phyloP scores from a whole-genome alignment of 2,888 invertebrate species.

The Drosophila monieri region DNA sequence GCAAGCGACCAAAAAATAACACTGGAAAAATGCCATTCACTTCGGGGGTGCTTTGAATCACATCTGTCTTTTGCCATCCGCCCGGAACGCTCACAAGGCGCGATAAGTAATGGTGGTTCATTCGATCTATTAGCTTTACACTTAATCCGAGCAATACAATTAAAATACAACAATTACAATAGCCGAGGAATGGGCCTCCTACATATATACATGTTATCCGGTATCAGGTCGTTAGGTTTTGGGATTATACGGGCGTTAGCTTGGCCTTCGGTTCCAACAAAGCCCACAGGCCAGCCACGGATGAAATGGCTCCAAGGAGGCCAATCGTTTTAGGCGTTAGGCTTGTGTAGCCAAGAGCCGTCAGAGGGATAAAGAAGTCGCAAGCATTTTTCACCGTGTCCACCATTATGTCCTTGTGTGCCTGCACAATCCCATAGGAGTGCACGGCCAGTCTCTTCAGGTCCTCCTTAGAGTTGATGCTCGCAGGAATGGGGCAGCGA shows the following conservation, averaged over 20 bases:
- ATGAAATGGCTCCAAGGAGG: conserved; percentile 91
- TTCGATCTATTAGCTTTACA: conserved; percentile 37
- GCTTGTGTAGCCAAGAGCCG: conserved; percentile 91
- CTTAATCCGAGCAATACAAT: conserved; percentile 40
- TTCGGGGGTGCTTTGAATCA: not conserved
- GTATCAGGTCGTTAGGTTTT: conserved; percentile 16
- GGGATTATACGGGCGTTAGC: conserved; percentile 86
- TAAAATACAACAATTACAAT: conserved; percentile 42
- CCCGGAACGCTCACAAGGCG: not conserved
- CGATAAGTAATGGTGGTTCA: conserved; percentile 16
- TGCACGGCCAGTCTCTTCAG: conserved; percentile 67
- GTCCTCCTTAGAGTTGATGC: conserved; percentile 69
- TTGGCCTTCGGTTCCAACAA: conserved; percentile 92
- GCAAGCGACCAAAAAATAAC: conserved; percentile 13
- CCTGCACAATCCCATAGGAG: conserved; percentile 73
- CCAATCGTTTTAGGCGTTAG: conserved; percentile 92
- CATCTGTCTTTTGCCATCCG: conserved; percentile 38
- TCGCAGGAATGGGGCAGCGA: conserved; percentile 64
- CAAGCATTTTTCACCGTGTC: conserved; percentile 94
- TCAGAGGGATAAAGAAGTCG: conserved; percentile 94
- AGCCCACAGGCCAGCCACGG: conserved; percentile 90
- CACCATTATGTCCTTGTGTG: conserved; percentile 88
- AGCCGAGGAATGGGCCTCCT: conserved; percentile 19
- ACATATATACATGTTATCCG: conserved; percentile 25
- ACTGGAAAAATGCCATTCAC: conserved; percentile 28